These are phyloP conservation scores for Acromyrmex echinatior DNA, from an alignment of 1,140 invertebrate genomes.

Conservation along the genomic window DNA sequence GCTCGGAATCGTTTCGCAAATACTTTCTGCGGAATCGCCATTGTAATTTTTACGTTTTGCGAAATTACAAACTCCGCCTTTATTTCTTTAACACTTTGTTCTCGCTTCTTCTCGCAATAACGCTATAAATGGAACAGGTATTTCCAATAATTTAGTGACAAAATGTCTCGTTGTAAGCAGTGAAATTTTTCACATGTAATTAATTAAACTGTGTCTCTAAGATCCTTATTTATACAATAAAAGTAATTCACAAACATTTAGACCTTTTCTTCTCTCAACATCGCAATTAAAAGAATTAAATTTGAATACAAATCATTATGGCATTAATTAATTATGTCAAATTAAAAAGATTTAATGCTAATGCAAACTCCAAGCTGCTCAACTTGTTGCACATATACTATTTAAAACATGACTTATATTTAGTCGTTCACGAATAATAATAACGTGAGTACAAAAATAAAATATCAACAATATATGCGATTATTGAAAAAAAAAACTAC, in stretches of 20 bases:
- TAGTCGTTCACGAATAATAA: background rate
- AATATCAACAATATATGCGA: background rate
- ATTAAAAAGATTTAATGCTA: background rate
- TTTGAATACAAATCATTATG: background rate
- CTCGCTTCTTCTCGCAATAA: background rate
- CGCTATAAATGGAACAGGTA: background rate
- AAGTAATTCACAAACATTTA: background rate
- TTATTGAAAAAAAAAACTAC: conserved; percentile 26
- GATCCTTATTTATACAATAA: background rate
- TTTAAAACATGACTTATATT: conserved; percentile 31
- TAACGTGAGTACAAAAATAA: background rate
- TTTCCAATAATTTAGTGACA: background rate
- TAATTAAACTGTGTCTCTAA: background rate
- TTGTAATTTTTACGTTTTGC: conserved; percentile 8
- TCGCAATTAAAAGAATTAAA: background rate
- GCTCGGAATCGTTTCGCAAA: background rate
- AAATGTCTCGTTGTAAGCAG: background rate
- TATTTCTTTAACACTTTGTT: background rate
- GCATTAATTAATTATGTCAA: background rate
- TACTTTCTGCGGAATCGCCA: background rate
- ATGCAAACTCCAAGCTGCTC: background rate
- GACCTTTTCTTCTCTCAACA: background rate
- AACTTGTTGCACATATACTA: conserved; percentile 8
- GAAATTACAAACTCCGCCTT: conserved; percentile 8
- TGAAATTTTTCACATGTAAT: background rate